Conservation (phyloP, 2,797 vertebrate species). For the Luscinia luscinia region DNA sequence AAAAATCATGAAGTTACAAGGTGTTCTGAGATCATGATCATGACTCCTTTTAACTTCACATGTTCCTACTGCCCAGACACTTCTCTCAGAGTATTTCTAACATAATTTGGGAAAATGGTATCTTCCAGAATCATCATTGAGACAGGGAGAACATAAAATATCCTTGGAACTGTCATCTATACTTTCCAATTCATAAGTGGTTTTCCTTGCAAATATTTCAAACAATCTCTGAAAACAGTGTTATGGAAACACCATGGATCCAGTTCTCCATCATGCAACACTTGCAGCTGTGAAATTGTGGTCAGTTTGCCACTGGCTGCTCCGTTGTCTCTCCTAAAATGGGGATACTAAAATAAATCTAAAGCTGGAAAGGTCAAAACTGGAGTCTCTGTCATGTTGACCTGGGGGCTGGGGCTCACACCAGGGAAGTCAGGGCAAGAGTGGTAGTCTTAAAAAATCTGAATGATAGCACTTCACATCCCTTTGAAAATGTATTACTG, state of each 20-base stretch:
- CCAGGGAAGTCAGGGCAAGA: neutral
- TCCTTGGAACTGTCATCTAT: neutral
- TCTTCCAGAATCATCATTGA: neutral
- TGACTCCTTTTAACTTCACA: neutral
- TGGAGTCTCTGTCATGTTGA: neutral
- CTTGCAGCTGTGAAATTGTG: neutral
- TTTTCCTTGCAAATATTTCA: neutral
- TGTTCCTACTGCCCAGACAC: neutral
- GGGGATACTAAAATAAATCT: neutral
- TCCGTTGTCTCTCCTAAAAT: neutral
- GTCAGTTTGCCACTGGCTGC: neutral
- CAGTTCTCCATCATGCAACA: neutral
- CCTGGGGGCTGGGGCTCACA: rapidly evolving
- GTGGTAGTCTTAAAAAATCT: neutral
- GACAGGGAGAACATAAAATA: neutral
- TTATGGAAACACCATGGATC: neutral
- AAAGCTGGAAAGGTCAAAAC: neutral
- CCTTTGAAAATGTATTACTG: neutral
- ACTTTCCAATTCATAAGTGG: neutral
- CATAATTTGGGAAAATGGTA: neutral
- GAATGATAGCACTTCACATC: neutral
- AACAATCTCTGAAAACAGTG: neutral
- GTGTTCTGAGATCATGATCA: neutral
- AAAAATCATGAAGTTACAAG: neutral
- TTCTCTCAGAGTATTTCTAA: neutral